Evolutionary conservation across 2,888 invertebrate species (phyloP), one percentile per base, ranked within the genome.

Genomic region (Drosophila lutescens): DNA sequence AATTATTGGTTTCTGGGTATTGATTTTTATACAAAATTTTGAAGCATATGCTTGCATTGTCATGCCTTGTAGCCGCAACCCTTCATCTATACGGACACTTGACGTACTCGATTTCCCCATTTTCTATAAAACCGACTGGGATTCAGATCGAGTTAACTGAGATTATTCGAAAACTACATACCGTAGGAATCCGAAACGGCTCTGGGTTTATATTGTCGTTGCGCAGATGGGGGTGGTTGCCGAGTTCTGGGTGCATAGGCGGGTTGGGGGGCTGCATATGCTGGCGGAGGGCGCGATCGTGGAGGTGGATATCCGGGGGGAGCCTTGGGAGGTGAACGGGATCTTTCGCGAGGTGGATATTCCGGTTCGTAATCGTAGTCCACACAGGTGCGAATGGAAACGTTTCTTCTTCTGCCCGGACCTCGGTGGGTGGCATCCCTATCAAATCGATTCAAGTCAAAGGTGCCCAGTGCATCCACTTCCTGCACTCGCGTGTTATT

Each of bases 281-380:
- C 23, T 7, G 44, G 23, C 8, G n/a, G 23, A 13, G 13, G 44
- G 8, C 13, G 23, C 1, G 44, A 23, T 44, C 44, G 13, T 12
- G 13, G 20, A 23, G 23, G 44, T 10, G 5, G 15, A 46, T 46
- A 17, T 10, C 41, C 41, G 13, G 43, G 20, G 5, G 12, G 20
- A 20, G 2, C 12, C 6, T 12, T 43, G 5, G 20, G 3, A 41
- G 10, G 15, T 10, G 17, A 20, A 46, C 9, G 15, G 3, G 17
- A 6, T 5, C 17, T 32, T n/a, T 13, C 20, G 6, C 20, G 17
- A 13, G n/a, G 0, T 1, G 9, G 1, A 30, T 17, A 57, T 0
- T 12, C n/a, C 5, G 65, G 67, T 0, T 78, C 66, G 38, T 72
- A 81, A 23, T 76, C 85, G 34, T 85, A 85, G 30, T 82, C 79